Percentiles rank a stretch among this genome's conserved stretches.
Conservation (phyloP, 2,113 vertebrate genomes). For the Sinocyclocheilus anophthalmus region DNA sequence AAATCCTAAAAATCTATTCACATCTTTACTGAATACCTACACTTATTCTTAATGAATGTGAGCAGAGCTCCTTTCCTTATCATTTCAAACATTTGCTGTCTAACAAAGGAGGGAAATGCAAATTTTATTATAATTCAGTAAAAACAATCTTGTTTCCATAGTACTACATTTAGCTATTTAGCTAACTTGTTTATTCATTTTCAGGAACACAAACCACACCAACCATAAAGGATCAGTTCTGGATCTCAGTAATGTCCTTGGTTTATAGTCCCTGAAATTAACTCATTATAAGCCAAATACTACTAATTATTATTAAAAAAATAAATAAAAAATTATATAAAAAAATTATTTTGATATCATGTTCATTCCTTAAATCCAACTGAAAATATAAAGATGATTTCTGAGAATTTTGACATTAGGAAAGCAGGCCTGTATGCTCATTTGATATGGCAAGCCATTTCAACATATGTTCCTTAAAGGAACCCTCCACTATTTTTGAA, state of each 20-base stretch:
- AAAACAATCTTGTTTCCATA: not conserved
- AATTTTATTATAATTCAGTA: not conserved
- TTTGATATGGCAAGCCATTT: not conserved
- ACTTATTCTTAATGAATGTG: too few species aligned
- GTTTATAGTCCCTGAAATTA: not conserved
- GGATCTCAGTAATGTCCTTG: not conserved
- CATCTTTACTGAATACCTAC: not conserved
- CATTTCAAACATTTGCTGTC: too few species aligned
- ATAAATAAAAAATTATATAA: too few species aligned
- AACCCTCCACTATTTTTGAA: too few species aligned
- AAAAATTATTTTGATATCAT: too few species aligned
- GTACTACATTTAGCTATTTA: not conserved
- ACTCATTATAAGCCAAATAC: not conserved
- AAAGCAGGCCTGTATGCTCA: not conserved
- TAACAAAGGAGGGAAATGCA: not conserved
- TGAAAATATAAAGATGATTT: not conserved
- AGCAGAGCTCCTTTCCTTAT: not conserved
- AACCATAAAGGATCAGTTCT: not conserved
- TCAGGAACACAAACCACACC: not conserved
- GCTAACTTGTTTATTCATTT: not conserved
- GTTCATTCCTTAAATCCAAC: not conserved
- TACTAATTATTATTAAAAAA: too few species aligned
- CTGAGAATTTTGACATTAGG: not conserved
- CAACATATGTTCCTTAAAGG: not conserved
- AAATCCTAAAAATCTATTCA: not conserved